Base-by-base conservation (phyloP, 2,113 vertebrate species). In the Argyrosomus japonicus region DNA sequence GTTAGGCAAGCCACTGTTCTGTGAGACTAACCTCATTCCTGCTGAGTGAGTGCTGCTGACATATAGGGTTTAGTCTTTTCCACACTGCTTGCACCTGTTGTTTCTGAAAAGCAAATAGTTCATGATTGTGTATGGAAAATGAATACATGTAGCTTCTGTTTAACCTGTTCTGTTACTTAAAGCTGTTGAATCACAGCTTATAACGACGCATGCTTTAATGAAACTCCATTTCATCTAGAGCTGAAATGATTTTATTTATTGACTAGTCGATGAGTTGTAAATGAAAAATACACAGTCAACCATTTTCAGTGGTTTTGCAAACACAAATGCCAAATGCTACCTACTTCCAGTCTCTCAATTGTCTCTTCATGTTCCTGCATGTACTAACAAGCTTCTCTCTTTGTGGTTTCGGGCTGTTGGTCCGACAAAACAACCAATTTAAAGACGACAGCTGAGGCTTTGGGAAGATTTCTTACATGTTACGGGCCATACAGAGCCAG, bases 21-120 rank as follows among this genome's bases (percentile, higher is more conserved):
- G 45, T 13, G 71, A 53, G 57, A 67, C 45, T 84, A 78, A 78
- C 72, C 50, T 82, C 36, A 79, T 75, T 83, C 82, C 85, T 48
- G 62, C 70, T 80, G 82, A 87, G 71, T 61, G 68, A 81, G 32
- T 13, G 15, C 80, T 79, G 77, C 76, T 85, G 84, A 86, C 81
- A 67, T 76, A 57, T 13, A 67, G 70, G 79, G 64, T 74, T 60
- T 67, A 67, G 58, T 81, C 47, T 72, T 86, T 68, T 23, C 3
- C 51, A 74, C 75, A 71, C 62, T 67, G 17, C 73, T 27, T 53
- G 57, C 71, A 85, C 75, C 73, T 84, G 53, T 58, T 21, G 43
- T 61, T 77, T 72, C 29, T n/a, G 21, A 57, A 56, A 83, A 63
- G 54, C 10, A 47, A 50, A 36, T 14, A 47, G 6, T 68, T 82